Evolutionary conservation across 2,113 vertebrate genomes (phyloP).

Genomic region (Tragelaphus buxtoni): DNA sequence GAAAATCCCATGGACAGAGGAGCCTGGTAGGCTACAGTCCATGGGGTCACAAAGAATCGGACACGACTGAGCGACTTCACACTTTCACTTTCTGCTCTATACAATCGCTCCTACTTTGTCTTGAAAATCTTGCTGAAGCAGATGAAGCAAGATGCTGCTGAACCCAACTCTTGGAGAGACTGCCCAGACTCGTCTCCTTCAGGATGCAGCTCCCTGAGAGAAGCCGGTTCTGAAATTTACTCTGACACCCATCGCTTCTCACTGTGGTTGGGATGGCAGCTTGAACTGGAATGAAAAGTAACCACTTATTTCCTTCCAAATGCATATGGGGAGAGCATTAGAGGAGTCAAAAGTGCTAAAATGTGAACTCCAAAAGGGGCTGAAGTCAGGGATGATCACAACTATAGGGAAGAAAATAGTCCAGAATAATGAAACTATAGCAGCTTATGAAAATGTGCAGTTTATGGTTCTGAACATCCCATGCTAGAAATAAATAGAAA

Average conservation of each 20-base stretch:
- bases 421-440: not conserved
- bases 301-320: not conserved
- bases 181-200: not conserved
- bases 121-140: not conserved
- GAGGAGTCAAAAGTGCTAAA: not conserved
- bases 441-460: not conserved
- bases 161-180: not conserved
- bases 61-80: too few relatives aligned
- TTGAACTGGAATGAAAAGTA: not conserved
- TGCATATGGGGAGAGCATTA: not conserved
- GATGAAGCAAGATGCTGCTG: not conserved
- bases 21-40: too few relatives aligned
- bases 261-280: not conserved
- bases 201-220: not conserved
- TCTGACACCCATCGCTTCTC: not conserved
- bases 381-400: not conserved
- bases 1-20: too few relatives aligned
- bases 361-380: not conserved
- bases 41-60: too few relatives aligned
- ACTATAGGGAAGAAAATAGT: not conserved
- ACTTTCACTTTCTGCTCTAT: not conserved
- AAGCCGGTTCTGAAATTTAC: not conserved
- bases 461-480: not conserved
- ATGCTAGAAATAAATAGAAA: constrained; percentile 18
- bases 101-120: not conserved